Evolutionary conservation across 2,113 vertebrate genomes (phyloP), one percentile per base, ranked within the genome.

Genomic region (Solenodon paradoxus): DNA sequence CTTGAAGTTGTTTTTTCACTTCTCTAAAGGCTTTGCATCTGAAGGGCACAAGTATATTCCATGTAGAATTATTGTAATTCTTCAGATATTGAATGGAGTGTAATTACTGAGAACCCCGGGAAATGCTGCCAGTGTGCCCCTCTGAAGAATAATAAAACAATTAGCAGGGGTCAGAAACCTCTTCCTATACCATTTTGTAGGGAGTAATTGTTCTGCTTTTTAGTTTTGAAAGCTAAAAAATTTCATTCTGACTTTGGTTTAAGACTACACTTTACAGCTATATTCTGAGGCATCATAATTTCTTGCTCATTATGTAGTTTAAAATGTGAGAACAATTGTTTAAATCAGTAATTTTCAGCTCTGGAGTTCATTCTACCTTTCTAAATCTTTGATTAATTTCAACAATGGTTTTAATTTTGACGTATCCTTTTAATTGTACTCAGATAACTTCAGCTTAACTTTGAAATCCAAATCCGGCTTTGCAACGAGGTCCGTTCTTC

Each of bases 351-450:
- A 97, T 97, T 97, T 97, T 96, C 85, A 97, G 92, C 96, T 95
- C 94, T 53, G 95, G 95, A 95, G 94, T 97, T 97, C 94, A 95
- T 96, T 96, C 94, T 97, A 94, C 96, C 97, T 97, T 97, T 96
- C 92, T 88, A 96, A 96, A 96, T 97, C 97, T 97, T 97, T 96
- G 97, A 97, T 97, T 97, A 97, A 97, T 97, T 97, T 97, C 95
- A 96, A 97, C 96, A 97, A 93, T 97, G 85, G 95, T 96, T 97
- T 97, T 97, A 97, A 97, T 97, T 97, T 95, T 97, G 96, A 97
- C 53, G 0, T 95, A 92, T 96, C 90, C 85, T 96, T 95, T 97
- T 95, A 97, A 97, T 96, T 97, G 92, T 82, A 94, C 75, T 96
- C 88, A 68, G 96, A 92, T 96, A 97, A 96, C 97, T 97, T 97